phyloP scores from a whole-genome alignment of 1,140 invertebrate genomes.

The Temnothorax nylanderi region DNA sequence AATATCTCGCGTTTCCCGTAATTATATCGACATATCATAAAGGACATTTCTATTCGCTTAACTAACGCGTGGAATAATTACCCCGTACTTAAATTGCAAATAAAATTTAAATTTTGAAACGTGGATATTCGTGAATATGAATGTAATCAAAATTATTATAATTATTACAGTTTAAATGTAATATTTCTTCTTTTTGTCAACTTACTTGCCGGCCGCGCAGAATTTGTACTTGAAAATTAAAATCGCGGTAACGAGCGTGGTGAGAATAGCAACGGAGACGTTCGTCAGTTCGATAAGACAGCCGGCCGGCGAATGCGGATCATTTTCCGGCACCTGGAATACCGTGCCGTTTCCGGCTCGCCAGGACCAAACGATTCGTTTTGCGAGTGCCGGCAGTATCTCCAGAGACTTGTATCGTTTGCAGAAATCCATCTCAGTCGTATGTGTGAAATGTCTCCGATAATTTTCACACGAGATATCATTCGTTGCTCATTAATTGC shows the following conservation, averaged over 20 bases:
- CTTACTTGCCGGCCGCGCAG: conserved; percentile 67
- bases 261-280: conserved; percentile 61
- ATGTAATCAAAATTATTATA: background rate
- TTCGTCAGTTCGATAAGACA: conserved; percentile 75
- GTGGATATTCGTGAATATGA: background rate
- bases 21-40: background rate
- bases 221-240: conserved; percentile 68
- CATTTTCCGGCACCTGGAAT: conserved; percentile 61
- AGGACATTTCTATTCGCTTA: background rate
- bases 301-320: conserved; percentile 56
- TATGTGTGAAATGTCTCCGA: background rate
- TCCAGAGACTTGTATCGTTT: conserved; percentile 64
- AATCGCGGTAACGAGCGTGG: conserved; percentile 57
- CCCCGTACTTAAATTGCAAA: background rate
- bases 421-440: conserved; percentile 73
- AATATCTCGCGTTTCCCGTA: background rate
- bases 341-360: conserved; percentile 69
- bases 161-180: background rate
- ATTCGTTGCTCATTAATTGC: background rate
- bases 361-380: conserved; percentile 75
- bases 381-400: conserved; percentile 63
- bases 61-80: background rate
- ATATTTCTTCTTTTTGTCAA: background rate
- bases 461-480: conserved; percentile 1
- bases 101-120: background rate